phyloP scores from a whole-genome alignment of 2,797 vertebrate genomes.

The Bufotes viridis region DNA sequence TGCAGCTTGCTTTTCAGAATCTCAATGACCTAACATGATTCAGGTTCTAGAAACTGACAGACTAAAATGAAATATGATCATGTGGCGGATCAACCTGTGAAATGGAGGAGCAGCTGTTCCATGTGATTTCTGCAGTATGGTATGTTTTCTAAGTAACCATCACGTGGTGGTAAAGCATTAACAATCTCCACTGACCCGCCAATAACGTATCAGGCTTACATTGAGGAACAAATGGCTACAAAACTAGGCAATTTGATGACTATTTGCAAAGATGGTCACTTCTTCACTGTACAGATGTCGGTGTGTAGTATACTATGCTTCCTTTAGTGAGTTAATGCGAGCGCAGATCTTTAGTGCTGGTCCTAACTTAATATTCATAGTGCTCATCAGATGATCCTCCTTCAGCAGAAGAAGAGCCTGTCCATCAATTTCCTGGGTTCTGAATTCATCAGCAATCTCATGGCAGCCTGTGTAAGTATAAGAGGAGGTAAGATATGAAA shows the following conservation, averaged over 20 bases:
- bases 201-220: conserved; percentile 16
- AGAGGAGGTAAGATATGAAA: conserved; percentile 27
- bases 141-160: neutral
- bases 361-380: conserved; percentile 99
- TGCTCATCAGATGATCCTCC: conserved; percentile 98
- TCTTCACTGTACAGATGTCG: conserved; percentile 43
- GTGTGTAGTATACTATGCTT: conserved; percentile 76
- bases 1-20: neutral
- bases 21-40: neutral
- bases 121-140: too few relatives aligned
- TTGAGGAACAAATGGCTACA: neutral
- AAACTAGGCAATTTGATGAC: conserved; percentile 2
- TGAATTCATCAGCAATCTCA: conserved; percentile 94
- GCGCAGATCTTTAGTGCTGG: conserved; percentile 98
- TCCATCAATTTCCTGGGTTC: conserved; percentile 97
- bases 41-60: neutral
- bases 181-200: neutral
- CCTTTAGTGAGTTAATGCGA: conserved; percentile 95
- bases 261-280: neutral
- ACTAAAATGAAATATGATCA: neutral
- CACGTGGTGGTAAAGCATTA: neutral
- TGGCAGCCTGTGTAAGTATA: conserved; percentile 84
- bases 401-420: conserved; percentile 95
- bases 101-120: neutral
- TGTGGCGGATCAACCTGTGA: neutral